Evolutionary conservation across 2,113 vertebrate genomes (phyloP).

Genomic region (Ellobius talpinus): DNA sequence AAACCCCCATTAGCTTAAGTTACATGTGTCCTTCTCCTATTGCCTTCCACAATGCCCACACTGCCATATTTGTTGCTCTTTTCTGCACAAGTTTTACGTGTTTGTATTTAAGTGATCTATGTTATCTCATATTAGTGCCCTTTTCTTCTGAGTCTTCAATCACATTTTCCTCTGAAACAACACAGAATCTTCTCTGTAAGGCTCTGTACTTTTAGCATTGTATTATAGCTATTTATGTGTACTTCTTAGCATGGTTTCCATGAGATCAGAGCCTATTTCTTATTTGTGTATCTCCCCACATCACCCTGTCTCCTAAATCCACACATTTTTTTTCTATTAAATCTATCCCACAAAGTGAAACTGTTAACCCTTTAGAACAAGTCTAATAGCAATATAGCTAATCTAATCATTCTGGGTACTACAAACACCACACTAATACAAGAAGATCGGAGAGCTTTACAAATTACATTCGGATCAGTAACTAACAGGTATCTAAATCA

Average conservation of each 20-base stretch:
- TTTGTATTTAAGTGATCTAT: slow-evolving; percentile 14
- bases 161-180: slow-evolving; percentile 42
- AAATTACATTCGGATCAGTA: slow-evolving; percentile 52
- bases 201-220: neutral
- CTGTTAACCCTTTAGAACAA: slow-evolving; percentile 34
- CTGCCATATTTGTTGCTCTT: neutral
- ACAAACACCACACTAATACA: slow-evolving; percentile 59
- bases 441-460: slow-evolving; percentile 5
- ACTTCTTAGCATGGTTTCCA: slow-evolving; percentile 28
- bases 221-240: neutral
- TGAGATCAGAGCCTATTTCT: neutral
- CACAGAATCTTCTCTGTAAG: slow-evolving; percentile 31
- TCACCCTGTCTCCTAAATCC: slow-evolving; percentile 51
- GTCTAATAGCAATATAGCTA: neutral
- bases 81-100: neutral
- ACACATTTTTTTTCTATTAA: slow-evolving; percentile 58
- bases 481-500: slow-evolving; percentile 34
- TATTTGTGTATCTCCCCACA: slow-evolving; percentile 24
- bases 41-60: slow-evolving; percentile 1
- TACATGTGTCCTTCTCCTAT: slow-evolving; percentile 33
- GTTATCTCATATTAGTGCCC: slow-evolving; percentile 31
- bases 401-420: slow-evolving; percentile 5
- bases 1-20: slow-evolving; percentile 7
- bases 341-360: neutral
- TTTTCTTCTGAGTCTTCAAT: slow-evolving; percentile 53